These are phyloP conservation scores for Napeogenes sylphis DNA, from an alignment of 2,888 invertebrate genomes.

Conservation along the genomic window DNA sequence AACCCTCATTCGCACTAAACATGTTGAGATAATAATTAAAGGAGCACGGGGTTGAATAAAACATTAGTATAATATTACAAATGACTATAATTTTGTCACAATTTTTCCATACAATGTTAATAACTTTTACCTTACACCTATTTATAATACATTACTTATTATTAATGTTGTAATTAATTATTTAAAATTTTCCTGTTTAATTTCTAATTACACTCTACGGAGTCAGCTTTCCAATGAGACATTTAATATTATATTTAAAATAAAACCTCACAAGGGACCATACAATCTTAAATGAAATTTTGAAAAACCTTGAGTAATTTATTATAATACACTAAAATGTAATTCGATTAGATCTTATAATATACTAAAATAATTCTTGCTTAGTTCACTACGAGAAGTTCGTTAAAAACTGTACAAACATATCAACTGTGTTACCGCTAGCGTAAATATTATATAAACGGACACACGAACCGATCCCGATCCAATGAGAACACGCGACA, in stretches of 20 bases:
- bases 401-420: slow-evolving; percentile 76
- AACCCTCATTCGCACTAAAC: too few relatives aligned
- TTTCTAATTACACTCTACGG: slow-evolving; percentile 71
- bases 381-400: slow-evolving; percentile 73
- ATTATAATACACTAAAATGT: slow-evolving; percentile 71
- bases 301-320: slow-evolving; percentile 63
- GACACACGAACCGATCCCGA: slow-evolving; percentile 46
- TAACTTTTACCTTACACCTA: slow-evolving; percentile 76
- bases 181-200: slow-evolving; percentile 75
- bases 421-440: slow-evolving; percentile 59
- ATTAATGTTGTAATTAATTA: slow-evolving; percentile 73
- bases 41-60: slow-evolving; percentile 47
- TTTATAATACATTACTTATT: slow-evolving; percentile 77
- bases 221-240: slow-evolving; percentile 63
- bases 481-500: slow-evolving; percentile 42
- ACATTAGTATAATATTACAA: slow-evolving; percentile 76
- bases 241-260: slow-evolving; percentile 49
- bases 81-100: slow-evolving; percentile 80
- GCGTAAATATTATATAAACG: slow-evolving; percentile 52
- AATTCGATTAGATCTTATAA: slow-evolving; percentile 77
- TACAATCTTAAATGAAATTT: slow-evolving; percentile 64
- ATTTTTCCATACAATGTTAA: slow-evolving; percentile 79
- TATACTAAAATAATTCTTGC: slow-evolving; percentile 75
- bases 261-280: slow-evolving; percentile 57
- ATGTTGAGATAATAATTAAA: background rate